Evolutionary conservation across 2,888 invertebrate genomes (phyloP).

Genomic region (Luperina testacea): DNA sequence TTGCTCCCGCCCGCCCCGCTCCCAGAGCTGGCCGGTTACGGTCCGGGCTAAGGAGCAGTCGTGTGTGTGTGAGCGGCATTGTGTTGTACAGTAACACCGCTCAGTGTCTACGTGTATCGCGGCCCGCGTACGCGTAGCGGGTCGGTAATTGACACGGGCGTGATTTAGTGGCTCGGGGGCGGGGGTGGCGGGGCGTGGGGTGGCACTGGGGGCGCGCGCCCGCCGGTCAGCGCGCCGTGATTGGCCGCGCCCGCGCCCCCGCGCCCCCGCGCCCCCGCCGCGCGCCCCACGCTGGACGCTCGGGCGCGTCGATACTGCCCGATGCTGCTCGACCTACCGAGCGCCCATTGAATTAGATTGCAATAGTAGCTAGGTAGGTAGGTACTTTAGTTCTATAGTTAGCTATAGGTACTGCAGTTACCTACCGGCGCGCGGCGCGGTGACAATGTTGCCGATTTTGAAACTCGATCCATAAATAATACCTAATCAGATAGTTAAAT

Average conservation of each 20-base stretch:
- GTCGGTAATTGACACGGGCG: conserved; percentile 70
- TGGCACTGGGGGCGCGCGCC: conserved; percentile 67
- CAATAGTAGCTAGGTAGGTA: neutral
- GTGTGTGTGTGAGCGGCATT: too few species aligned
- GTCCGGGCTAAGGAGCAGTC: too few species aligned
- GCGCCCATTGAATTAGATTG: conserved; percentile 25
- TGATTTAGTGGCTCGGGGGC: conserved; percentile 69
- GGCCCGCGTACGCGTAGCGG: conserved; percentile 28
- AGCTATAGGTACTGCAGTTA: too few species aligned
- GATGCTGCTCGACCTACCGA: conserved; percentile 11
- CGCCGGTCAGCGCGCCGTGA: conserved; percentile 61
- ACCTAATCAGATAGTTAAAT: neutral
- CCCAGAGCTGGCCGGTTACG: too few species aligned
- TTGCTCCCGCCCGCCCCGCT: too few species aligned
- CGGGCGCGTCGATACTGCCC: conserved; percentile 20
- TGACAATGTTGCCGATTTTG: neutral
- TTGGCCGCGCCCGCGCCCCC: conserved; percentile 42
- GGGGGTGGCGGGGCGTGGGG: conserved; percentile 59
- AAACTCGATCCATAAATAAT: neutral
- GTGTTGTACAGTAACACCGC: too few species aligned
- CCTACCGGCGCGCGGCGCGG: neutral
- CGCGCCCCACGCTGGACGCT: conserved; percentile 15
- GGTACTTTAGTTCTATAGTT: neutral
- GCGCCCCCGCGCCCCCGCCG: conserved; percentile 20
- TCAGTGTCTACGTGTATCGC: too few species aligned